phyloP scores from a whole-genome alignment of 2,113 vertebrate genomes.

The Toxotes chatareus region DNA sequence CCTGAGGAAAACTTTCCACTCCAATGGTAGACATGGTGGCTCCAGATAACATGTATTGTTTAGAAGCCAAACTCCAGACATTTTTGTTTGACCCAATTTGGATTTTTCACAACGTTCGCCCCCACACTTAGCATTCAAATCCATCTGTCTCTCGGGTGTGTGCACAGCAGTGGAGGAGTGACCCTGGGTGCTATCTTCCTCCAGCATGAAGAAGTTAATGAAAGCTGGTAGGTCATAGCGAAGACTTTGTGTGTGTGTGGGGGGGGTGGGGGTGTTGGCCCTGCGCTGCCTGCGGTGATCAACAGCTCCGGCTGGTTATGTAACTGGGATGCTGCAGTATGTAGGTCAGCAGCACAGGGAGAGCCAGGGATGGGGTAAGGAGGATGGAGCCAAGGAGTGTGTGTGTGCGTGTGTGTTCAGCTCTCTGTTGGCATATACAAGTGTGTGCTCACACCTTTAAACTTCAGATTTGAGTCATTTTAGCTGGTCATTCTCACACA shows the following conservation, averaged over 20 bases:
- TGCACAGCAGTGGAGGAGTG: neutral
- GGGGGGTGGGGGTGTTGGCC: constrained; percentile 49
- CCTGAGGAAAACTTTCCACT: neutral
- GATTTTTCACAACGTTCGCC: neutral
- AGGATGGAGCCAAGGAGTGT: constrained; percentile 37
- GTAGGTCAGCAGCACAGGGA: constrained; percentile 82
- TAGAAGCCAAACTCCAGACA: neutral
- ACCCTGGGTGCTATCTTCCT: neutral
- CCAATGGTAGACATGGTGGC: neutral
- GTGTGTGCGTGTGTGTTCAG: constrained; percentile 21
- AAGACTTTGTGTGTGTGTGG: neutral
- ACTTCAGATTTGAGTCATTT: constrained; percentile 19
- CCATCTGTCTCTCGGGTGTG: neutral
- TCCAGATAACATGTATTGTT: neutral
- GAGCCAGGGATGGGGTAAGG: constrained; percentile 67
- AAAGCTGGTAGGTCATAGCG: constrained; percentile 6
- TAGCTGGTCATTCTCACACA: neutral
- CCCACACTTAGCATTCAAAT: neutral
- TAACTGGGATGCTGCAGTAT: constrained; percentile 81
- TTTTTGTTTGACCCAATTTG: constrained; percentile 38
- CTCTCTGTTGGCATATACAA: constrained; percentile 1
- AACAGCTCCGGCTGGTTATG: constrained; percentile 77
- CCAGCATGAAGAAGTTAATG: neutral
- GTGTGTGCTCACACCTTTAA: constrained; percentile 16
- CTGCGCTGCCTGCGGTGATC: constrained; percentile 71